Evolutionary conservation across 2,797 vertebrate species (phyloP), one percentile per base, ranked within the genome.

Genomic region (Nannoperca obscura): DNA sequence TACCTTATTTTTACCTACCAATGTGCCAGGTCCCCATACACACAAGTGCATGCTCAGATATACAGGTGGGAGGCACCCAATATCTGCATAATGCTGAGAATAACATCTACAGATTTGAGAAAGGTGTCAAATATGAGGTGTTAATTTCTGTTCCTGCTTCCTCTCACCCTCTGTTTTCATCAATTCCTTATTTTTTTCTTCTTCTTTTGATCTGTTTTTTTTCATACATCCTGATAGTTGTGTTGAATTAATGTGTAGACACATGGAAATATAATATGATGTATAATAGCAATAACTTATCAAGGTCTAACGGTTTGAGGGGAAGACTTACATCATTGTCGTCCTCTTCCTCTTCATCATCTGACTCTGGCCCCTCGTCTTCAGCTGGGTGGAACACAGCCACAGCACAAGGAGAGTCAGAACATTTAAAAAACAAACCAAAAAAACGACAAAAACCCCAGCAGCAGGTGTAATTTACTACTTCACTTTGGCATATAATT

Each of bases 271-370:
- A 10, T 61, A 34, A 60, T 32, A 38, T n/a, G 11, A 24, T 24
- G 14, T 3, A 27, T 1, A 17, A 75, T 64, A 54, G 13, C 9
- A 46, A 10, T 22, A 47, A 4, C 9, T 5, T 32, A 22, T 65
- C 15, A 30, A 3, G 22, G 12, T 53, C 17, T 8, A 34, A 52
- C 1, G 0, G 5, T 3, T 5, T 40, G 9, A 62, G 13, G 52
- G 50, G 8, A 32, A 12, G 11, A 30, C 90, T 88, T 84, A 93
- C 93, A 5, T 93, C 92, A 72, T 88, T 89, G 70, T 97, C 95
- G 0, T 97, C 96, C 13, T 97, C 96, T 52, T 97, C 97, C 59
- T 97, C 96, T 58, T 97, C 97, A 38, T 97, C 97, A 2, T 97
- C 97, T 40, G 98, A 99, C 54, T 97, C 97, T 13, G 92, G 54